phyloP scores from a whole-genome alignment of 2,888 invertebrate genomes.

The Pyralis farinalis region DNA sequence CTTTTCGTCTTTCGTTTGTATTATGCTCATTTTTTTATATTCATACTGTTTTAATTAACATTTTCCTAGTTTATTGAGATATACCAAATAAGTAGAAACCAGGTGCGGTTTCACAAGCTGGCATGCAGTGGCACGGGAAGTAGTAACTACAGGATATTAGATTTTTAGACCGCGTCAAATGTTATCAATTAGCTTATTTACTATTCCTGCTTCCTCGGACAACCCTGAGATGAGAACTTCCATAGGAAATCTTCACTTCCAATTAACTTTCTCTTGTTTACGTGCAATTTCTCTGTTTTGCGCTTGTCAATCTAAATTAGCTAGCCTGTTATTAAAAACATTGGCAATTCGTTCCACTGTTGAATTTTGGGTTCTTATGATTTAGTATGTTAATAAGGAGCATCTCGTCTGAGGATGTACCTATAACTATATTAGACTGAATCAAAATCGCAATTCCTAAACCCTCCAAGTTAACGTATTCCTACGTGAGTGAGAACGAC shows the following conservation, averaged over 20 bases:
- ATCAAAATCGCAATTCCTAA: too few relatives aligned
- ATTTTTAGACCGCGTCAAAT: background rate
- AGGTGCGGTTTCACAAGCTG: background rate
- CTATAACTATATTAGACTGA: too few relatives aligned
- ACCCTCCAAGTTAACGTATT: too few relatives aligned
- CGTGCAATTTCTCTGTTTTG: slow-evolving; percentile 15
- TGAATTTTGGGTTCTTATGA: too few relatives aligned
- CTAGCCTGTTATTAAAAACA: slow-evolving; percentile 1
- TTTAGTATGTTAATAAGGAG: too few relatives aligned
- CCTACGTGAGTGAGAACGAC: too few relatives aligned
- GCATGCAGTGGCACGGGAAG: background rate
- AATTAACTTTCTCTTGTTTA: slow-evolving; percentile 44
- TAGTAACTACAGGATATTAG: background rate
- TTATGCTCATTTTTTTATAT: too few relatives aligned
- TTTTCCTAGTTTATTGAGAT: background rate
- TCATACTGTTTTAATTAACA: slow-evolving; percentile 5
- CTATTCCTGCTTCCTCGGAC: background rate
- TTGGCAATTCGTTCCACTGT: background rate
- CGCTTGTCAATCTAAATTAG: slow-evolving; percentile 7
- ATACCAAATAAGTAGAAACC: slow-evolving; percentile 1
- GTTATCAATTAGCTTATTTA: background rate
- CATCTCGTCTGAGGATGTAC: too few relatives aligned
- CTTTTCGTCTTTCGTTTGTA: too few relatives aligned
- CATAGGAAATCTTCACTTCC: slow-evolving; percentile 34
- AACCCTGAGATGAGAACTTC: slow-evolving; percentile 17